Base-by-base conservation (phyloP, 2,113 vertebrate species). In the Tragelaphus scriptus region DNA sequence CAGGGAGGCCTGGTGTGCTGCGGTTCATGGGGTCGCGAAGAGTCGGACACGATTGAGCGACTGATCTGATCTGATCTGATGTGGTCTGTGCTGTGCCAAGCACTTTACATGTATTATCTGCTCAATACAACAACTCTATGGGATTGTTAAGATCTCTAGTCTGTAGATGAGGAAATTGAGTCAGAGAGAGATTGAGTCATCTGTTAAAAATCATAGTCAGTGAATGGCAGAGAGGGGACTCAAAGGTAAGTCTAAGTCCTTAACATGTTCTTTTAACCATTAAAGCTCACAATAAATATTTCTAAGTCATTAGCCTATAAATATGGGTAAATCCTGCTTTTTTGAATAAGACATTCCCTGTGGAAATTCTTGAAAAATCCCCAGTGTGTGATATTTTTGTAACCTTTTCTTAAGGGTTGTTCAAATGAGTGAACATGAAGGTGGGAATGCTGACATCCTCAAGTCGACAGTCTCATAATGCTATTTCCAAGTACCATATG, bases 231-330 rank as follows among this genome's bases (percentile, higher is more conserved):
- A 61, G 28, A 91, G 49, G 47, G 56, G 7, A 88, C 85, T 93
- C 55, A 65, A 84, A 84, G 3, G 32, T 28, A 79, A 88, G 6
- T 40, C 19, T 85, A 56, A 85, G 7, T 85, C 23, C n/a, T 92
- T 28, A 63, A 79, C 19, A 4, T 75, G 49, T 68, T 68, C 28
- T 82, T 49, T 90, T 90, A 61, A 61, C 26, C 59, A 61, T 61
- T 61, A 61, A 92, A 81, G 25, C 44, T 85, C 2, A 58, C 58
- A 79, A 63, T 91, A 93, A 90, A 61, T 58, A 85, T 77, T 87
- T 96, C 95, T 80, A 30, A 94, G 95, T 95, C 32, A 92, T 92
- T 90, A 85, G 4, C 30, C 36, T 95, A 6, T 51, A 80, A 94
- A 88, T 94, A 26, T 6, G 77, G n/a, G 59, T 68, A 85, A 51